phyloP scores from a whole-genome alignment of 2,888 invertebrate species.

The Diarsia brunnea region DNA sequence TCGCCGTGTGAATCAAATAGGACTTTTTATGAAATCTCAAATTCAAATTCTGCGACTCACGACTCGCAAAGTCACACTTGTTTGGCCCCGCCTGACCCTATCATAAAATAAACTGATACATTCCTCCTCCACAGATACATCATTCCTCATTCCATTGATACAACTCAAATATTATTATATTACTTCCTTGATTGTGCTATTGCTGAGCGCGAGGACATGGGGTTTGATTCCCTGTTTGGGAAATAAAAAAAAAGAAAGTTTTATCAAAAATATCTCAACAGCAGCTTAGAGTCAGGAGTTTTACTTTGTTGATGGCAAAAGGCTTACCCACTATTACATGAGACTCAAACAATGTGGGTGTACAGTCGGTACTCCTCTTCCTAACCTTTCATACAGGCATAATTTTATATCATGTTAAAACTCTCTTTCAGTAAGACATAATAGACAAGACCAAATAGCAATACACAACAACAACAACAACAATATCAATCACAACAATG shows the following conservation, averaged over 20 bases:
- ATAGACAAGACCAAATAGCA: conserved; percentile 56
- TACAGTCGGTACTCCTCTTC: background rate
- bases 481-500: conserved; percentile 42
- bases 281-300: background rate
- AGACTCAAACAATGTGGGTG: background rate
- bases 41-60: no score
- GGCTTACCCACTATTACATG: background rate
- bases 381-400: background rate
- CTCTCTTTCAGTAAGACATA: conserved; percentile 39
- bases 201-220: background rate
- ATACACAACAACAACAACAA: conserved; percentile 53
- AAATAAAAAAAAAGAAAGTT: no score
- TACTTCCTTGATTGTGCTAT: background rate
- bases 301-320: background rate
- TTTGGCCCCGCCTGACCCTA: no score
- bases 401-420: background rate
- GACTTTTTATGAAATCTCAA: no score
- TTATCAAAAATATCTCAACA: background rate
- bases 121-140: no score
- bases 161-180: background rate
- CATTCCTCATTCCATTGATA: no score
- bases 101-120: background rate
- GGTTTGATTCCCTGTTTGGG: background rate
- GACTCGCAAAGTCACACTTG: no score
- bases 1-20: no score